Conservation (phyloP, 2,797 vertebrate species). For the Oophaga sylvatica region DNA sequence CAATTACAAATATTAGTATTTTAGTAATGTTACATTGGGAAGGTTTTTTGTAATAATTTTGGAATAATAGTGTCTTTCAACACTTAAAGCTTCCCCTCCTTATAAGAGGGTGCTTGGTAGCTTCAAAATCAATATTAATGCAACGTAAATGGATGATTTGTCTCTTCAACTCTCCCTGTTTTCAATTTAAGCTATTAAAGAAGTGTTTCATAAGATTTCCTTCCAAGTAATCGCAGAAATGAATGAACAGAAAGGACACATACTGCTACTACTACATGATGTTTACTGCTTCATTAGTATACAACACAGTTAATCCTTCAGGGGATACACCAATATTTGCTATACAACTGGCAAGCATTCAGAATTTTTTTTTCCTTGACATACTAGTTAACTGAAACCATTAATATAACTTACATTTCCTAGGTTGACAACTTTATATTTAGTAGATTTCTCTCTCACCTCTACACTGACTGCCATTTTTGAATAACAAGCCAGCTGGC, state of each 20-base stretch:
- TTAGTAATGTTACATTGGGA: no score
- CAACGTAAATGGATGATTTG: neutral
- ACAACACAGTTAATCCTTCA: slow-evolving; percentile 12
- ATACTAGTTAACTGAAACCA: slow-evolving; percentile 28
- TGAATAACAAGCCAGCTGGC: slow-evolving; percentile 38
- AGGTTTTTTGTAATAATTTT: no score
- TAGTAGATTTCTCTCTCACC: slow-evolving; percentile 43
- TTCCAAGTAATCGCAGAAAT: neutral
- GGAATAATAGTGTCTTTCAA: no score
- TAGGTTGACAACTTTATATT: slow-evolving; percentile 37
- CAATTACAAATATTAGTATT: no score
- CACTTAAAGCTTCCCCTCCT: no score
- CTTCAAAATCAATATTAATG: no score
- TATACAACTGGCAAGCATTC: slow-evolving; percentile 12
- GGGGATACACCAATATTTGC: neutral
- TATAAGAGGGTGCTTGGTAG: no score
- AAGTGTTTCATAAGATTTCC: neutral
- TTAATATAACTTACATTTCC: slow-evolving; percentile 36
- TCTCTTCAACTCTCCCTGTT: neutral
- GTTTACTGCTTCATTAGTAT: slow-evolving; percentile 8
- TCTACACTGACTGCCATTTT: slow-evolving; percentile 40
- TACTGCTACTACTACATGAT: neutral
- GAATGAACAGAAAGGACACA: slow-evolving; percentile 4
- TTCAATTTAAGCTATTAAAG: neutral
- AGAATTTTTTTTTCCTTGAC: slow-evolving; percentile 9